Base-by-base conservation (phyloP, 2,113 vertebrate species). In the Pavo muticus region DNA sequence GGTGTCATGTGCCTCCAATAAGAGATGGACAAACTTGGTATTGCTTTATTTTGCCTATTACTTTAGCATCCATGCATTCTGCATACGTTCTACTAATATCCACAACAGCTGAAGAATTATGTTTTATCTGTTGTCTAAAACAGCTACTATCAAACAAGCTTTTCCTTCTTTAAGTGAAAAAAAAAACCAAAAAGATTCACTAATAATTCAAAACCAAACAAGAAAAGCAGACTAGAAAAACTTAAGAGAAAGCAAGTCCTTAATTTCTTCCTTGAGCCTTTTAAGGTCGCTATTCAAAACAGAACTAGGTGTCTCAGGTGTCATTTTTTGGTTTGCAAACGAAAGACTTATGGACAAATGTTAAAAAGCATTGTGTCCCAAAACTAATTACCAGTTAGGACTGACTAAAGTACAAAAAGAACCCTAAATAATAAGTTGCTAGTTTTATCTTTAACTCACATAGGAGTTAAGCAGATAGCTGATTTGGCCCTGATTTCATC, bases 1-100 rank as follows among this genome's bases (percentile, higher is more conserved):
- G n/a, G 17, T 57, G 30, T 35, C 42, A 75, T 7, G 2, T 6
- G 3, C 25, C 35, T 83, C 47, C 70, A 68, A 2, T 0, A 1
- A 83, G 47, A 67, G 65, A 59, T 15, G 5, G 35, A 86, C 10
- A 63, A 60, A 86, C 2, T 1, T 2, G 10, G 56, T 10, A 56
- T 27, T 80, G 42, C 80, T 92, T 95, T 2, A 54, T 61, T 69
- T 73, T 86, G 37, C 37, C 56, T 45, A 12, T 67, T 52, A 63
- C 3, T 32, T 14, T 5, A 84, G 27, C 37, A 54, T 47, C 77
- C 67, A 45, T 35, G 32, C 9, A 56, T 40, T 74, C 57, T 84
- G 70, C 63, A 57, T 23, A n/a, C 25, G 75, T 45, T n/a, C 70
- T 63, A 80, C 25, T 65, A 69, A 65, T 65, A 85, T 7, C 67